phyloP scores from a whole-genome alignment of 2,797 vertebrate genomes.

The Cetoscarus ocellatus region DNA sequence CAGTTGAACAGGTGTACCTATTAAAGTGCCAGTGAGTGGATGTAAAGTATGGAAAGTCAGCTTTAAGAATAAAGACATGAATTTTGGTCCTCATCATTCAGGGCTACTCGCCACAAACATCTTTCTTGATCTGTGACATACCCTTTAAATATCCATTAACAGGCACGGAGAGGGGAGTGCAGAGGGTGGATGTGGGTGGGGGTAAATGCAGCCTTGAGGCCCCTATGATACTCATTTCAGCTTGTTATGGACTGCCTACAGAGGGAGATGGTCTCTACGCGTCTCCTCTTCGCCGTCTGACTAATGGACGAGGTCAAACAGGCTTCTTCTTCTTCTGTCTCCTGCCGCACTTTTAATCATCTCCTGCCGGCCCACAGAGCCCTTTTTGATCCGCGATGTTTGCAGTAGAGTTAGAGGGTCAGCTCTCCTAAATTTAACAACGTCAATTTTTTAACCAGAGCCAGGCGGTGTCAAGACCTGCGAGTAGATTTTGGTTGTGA shows the following conservation, averaged over 20 bases:
- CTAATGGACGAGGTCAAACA: slow-evolving; percentile 50
- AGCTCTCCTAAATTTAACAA: slow-evolving; percentile 10
- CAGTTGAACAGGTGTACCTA: too few species aligned
- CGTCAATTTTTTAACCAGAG: not conserved
- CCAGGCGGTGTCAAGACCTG: slow-evolving; percentile 20
- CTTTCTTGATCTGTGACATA: slow-evolving; percentile 74
- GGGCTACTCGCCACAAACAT: not conserved
- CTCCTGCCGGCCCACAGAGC: not conserved
- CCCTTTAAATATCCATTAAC: slow-evolving; percentile 83
- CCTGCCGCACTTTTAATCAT: slow-evolving; percentile 33
- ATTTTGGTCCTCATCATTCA: too few species aligned
- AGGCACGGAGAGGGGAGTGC: slow-evolving; percentile 28
- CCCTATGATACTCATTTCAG: slow-evolving; percentile 39
- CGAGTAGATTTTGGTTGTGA: not conserved
- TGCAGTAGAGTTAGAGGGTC: slow-evolving; percentile 14
- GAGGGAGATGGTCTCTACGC: slow-evolving; percentile 15
- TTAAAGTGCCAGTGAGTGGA: too few species aligned
- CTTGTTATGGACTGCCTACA: slow-evolving; percentile 47
- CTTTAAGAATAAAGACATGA: too few species aligned
- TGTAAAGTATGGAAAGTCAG: too few species aligned
- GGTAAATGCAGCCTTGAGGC: slow-evolving; percentile 12
- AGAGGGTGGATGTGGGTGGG: slow-evolving; percentile 16
- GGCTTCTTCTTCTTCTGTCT: slow-evolving; percentile 22
- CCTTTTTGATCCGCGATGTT: slow-evolving; percentile 13
- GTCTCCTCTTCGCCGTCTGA: slow-evolving; percentile 23